phyloP scores from a whole-genome alignment of 2,113 vertebrate genomes.

The Eupsittula cactorum region DNA sequence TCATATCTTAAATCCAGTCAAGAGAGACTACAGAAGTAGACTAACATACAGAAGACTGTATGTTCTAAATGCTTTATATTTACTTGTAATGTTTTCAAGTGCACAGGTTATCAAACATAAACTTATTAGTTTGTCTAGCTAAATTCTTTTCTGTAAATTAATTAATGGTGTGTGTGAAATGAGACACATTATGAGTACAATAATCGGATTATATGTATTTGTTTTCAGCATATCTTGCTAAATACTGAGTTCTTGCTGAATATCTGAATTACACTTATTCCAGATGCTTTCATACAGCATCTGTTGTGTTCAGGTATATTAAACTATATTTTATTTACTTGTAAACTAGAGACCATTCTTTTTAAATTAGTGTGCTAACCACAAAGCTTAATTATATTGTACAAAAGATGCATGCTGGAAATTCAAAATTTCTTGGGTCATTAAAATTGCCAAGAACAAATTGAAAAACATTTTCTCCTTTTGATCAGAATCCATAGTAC shows the following conservation, averaged over 20 bases:
- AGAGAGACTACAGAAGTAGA: neutral
- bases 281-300: neutral
- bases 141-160: neutral
- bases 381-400: neutral
- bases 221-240: neutral
- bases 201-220: neutral
- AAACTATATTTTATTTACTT: slow-evolving; percentile 13
- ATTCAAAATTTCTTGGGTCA: slow-evolving; percentile 12
- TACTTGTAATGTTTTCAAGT: slow-evolving; percentile 1
- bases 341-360: neutral
- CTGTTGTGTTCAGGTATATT: slow-evolving; percentile 1
- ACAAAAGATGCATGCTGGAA: slow-evolving; percentile 31
- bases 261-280: neutral
- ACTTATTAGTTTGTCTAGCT: neutral
- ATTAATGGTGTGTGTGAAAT: neutral
- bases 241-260: neutral
- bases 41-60: neutral
- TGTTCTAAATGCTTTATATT: neutral
- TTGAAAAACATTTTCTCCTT: neutral
- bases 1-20: neutral
- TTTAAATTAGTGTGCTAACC: slow-evolving; percentile 52
- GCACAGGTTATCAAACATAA: neutral
- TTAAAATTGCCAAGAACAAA: slow-evolving; percentile 40
- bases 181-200: neutral
- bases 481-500: slow-evolving; percentile 8